phyloP scores from a whole-genome alignment of 2,797 vertebrate species.

The Enteromius anoplus region DNA sequence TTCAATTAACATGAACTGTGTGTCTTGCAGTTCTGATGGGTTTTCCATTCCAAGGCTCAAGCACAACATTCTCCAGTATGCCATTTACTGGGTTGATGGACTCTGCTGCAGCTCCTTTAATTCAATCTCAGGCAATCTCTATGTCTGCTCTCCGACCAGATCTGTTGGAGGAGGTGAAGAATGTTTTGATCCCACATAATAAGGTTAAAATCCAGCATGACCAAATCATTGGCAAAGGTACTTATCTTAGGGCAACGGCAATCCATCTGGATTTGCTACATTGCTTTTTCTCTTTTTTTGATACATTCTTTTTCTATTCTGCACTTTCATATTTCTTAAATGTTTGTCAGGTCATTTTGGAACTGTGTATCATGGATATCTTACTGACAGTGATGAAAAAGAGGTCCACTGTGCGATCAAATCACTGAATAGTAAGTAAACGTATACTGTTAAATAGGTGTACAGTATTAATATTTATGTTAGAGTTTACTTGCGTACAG shows the following conservation, averaged over 20 bases:
- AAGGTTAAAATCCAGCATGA: slow-evolving; percentile 80
- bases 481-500: neutral
- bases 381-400: slow-evolving; percentile 80
- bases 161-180: slow-evolving; percentile 92
- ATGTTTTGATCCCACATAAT: slow-evolving; percentile 88
- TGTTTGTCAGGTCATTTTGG: slow-evolving; percentile 89
- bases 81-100: slow-evolving; percentile 70
- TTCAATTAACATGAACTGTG: neutral
- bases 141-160: slow-evolving; percentile 77
- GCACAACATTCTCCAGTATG: slow-evolving; percentile 66
- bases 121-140: slow-evolving; percentile 75
- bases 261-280: neutral
- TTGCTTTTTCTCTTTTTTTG: neutral
- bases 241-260: neutral
- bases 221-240: slow-evolving; percentile 93
- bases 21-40: slow-evolving; percentile 58
- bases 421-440: slow-evolving; percentile 90
- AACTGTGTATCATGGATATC: slow-evolving; percentile 93
- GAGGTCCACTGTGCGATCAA: slow-evolving; percentile 93
- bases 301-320: neutral
- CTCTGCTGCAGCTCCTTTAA: slow-evolving; percentile 78
- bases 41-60: slow-evolving; percentile 62
- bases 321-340: neutral
- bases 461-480: neutral
- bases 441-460: neutral